Conservation (phyloP, 2,113 vertebrate genomes). For the Fulica atra region DNA sequence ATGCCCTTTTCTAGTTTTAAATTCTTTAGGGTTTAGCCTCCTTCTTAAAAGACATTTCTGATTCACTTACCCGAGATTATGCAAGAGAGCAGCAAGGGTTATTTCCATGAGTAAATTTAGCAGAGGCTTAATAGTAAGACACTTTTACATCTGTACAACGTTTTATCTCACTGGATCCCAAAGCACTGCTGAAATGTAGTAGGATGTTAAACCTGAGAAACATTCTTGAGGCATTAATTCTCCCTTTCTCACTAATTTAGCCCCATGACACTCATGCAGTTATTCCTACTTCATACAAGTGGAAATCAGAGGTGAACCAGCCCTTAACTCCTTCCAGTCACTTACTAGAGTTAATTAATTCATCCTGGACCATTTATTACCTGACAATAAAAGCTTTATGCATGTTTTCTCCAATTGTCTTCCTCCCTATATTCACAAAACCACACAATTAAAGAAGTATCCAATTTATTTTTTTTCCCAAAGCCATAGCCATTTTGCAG, state of each 20-base stretch:
- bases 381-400: background rate
- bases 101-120: slow-evolving; percentile 54
- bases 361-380: background rate
- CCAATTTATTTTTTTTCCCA: background rate
- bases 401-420: background rate
- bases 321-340: background rate
- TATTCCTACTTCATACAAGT: background rate
- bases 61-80: slow-evolving; percentile 49
- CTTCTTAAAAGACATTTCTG: slow-evolving; percentile 17
- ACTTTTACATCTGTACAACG: background rate
- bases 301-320: background rate
- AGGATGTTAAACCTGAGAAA: background rate
- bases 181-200: background rate
- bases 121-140: background rate
- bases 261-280: background rate
- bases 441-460: background rate
- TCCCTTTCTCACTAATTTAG: background rate
- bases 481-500: background rate
- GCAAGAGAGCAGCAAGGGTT: slow-evolving; percentile 36
- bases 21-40: background rate
- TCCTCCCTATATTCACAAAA: background rate
- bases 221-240: background rate
- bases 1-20: background rate
- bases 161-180: slow-evolving; percentile 10
- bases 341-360: background rate